Base-by-base conservation (phyloP, 2,888 invertebrate genomes). In the Podabrus alpinus region DNA sequence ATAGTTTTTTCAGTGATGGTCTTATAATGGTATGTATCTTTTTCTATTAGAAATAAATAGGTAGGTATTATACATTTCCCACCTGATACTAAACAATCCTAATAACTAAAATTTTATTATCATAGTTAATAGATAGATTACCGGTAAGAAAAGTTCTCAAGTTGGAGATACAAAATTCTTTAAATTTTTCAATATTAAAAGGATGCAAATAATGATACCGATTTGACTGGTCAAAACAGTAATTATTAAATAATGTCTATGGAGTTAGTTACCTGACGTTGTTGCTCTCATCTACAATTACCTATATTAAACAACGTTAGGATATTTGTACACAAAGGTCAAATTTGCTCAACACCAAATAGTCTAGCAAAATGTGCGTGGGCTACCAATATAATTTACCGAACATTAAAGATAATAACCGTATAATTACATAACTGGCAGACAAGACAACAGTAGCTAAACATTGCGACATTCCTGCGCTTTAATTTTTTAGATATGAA, bases 361-460 rank as follows among this genome's bases (percentile, higher is more conserved):
- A 80, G 79, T 80, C 80, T 80, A 81, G 80, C 80, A 80, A 83
- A 84, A 82, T 81, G 80, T 86, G 86, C 86, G 86, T 86, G 85
- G 86, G 86, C 83, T 82, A 83, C 82, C 85, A 84, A 84, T 86
- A 86, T 86, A 86, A 86, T 86, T 86, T 86, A 85, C 83, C 82
- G 82, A 82, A 84, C 83, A 86, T 86, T 84, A 83, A 81, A 80
- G 83, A 85, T 86, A 86, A 86, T 86, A 85, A 84, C 85, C 82
- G 82, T 84, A 80, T 86, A 85, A 86, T 86, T 86, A 85, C 83
- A 83, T 84, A 84, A 84, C 77, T 74, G 79, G 78, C 70, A 78
- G 77, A 64, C 79, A 77, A 79, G 80, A 77, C 73, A 78, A 74
- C 76, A 69, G 77, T 77, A 77, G 77, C 77, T 68, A 24, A 71